Conservation (phyloP, 64 coral and sea anemone genomes). For the Porites australiensis region DNA sequence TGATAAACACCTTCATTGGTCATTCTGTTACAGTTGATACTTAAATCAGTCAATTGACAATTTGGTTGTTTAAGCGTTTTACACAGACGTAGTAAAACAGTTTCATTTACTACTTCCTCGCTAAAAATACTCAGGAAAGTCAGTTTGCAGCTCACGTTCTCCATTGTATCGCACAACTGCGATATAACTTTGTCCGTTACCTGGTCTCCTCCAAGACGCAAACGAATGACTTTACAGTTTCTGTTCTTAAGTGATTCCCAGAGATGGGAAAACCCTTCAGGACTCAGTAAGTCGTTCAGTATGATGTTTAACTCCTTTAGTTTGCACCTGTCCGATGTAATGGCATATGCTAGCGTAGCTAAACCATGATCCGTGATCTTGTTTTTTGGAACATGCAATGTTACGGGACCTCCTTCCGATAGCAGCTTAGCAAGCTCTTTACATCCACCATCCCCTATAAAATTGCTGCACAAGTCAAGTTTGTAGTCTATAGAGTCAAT, state of each 20-base stretch:
- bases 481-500: not conserved
- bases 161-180: not conserved
- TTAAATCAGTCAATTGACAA: not conserved
- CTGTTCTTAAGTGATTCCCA: not conserved
- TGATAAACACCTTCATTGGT: conserved; percentile 47
- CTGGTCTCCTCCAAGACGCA: not conserved
- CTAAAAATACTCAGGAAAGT: not conserved
- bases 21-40: not conserved
- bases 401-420: not conserved
- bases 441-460: conserved; percentile 1
- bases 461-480: not conserved
- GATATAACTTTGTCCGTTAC: not conserved
- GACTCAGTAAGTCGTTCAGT: not conserved
- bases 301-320: not conserved
- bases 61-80: conserved; percentile 15
- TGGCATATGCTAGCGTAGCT: not conserved
- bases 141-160: not conserved
- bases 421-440: conserved; percentile 2
- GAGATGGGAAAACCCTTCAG: not conserved
- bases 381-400: not conserved
- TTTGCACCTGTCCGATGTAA: not conserved
- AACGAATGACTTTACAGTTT: not conserved
- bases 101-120: not conserved
- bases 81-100: not conserved
- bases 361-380: conserved; percentile 9